A percentile compares a stretch with the other conserved stretches of the same genome.
Conservation (phyloP, 2,888 invertebrate species). For the Drosophila demipolita region DNA sequence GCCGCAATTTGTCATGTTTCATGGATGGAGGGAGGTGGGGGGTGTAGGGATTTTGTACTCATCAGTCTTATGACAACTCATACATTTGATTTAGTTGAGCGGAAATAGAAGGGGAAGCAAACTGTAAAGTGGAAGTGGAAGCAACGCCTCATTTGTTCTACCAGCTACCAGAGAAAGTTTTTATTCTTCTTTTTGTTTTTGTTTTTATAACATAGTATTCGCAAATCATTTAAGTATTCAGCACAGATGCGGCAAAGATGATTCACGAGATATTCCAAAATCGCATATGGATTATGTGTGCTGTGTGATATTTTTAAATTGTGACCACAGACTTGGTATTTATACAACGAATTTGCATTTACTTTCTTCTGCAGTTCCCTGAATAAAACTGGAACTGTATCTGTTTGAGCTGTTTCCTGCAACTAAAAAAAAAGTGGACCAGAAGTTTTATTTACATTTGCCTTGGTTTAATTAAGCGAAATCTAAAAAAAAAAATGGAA, state of each 20-base stretch:
- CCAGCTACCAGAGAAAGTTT: constrained; percentile 45
- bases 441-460: background rate
- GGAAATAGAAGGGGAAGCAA: constrained; percentile 27
- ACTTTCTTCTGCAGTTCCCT: background rate
- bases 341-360: constrained; percentile 16
- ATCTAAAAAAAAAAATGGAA: background rate
- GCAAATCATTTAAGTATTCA: constrained; percentile 36
- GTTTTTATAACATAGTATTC: constrained; percentile 24
- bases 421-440: background rate
- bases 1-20: constrained; percentile 54
- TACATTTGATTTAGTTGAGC: constrained; percentile 56
- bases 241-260: constrained; percentile 30
- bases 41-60: background rate
- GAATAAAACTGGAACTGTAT: background rate
- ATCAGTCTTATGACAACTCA: constrained; percentile 48
- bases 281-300: constrained; percentile 43
- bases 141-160: constrained; percentile 34
- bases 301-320: constrained; percentile 42
- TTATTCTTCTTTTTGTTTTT: background rate
- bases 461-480: background rate
- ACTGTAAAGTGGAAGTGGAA: background rate
- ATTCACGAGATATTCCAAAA: constrained; percentile 55
- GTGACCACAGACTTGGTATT: constrained; percentile 27
- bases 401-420: constrained; percentile 6
- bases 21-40: background rate